Evolutionary conservation across 2,113 vertebrate species (phyloP).

Genomic region (Phodopus roborovskii): DNA sequence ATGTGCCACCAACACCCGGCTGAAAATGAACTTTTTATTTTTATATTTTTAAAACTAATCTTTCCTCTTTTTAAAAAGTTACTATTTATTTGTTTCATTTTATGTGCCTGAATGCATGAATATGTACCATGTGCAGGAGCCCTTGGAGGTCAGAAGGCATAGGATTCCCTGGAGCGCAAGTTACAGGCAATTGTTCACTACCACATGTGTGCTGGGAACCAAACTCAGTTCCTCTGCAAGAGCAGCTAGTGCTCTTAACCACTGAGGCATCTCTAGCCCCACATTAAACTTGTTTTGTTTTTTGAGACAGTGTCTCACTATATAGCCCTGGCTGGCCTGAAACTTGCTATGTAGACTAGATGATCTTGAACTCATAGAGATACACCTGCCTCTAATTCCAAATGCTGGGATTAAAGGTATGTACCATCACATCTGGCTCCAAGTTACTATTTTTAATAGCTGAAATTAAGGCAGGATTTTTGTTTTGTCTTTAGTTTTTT

Average conservation of each 20-base stretch:
- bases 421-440: background rate
- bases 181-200: background rate
- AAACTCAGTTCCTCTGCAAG: background rate
- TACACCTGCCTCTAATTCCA: background rate
- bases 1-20: too few species aligned
- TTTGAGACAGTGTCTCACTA: background rate
- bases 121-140: background rate
- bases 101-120: background rate
- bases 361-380: background rate
- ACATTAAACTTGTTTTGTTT: background rate
- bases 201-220: background rate
- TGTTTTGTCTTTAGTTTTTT: background rate
- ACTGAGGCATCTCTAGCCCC: background rate
- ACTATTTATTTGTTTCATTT: background rate
- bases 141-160: background rate
- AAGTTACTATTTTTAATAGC: conserved; percentile 15
- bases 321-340: background rate
- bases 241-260: background rate
- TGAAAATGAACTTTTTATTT: background rate
- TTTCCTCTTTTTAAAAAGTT: background rate
- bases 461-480: background rate
- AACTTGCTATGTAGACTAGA: background rate
- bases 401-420: background rate
- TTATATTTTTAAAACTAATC: background rate
- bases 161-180: background rate